Base-by-base conservation (phyloP, 2,113 vertebrate species). In the Cisticola juncidis region DNA sequence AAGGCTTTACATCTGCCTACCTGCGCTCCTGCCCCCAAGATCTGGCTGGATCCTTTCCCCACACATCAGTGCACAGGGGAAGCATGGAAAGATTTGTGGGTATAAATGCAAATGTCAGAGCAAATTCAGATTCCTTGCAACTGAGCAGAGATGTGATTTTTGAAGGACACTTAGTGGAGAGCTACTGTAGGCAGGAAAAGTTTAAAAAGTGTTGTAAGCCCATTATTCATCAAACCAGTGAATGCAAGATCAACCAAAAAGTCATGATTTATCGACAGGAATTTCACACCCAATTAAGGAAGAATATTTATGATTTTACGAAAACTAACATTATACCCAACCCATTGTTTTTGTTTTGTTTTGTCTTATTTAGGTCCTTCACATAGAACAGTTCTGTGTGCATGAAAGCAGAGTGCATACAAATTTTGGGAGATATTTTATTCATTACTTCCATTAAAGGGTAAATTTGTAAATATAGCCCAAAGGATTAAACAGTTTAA, bases 1-100 rank as follows among this genome's bases (percentile, higher is more conserved):
- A 86, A 78, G 14, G 40, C 11, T 89, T 71, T 42, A n/a, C 10
- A 44, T 11, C 9, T 0, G 0, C 35, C 47, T 14, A 28, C 12
- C 3, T 1, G 0, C 0, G 0, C 15, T 69, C 40, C 62, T 38
- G 47, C 3, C 42, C 31, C 5, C 0, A 4, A 47, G 16, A 21
- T 54, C 21, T 0, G 9, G 14, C 11, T 1, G 1, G 58, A 72
- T 65, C 68, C 40, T 78, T 45, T 8, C 42, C 51, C 48, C n/a
- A 22, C 5, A 13, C 18, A 14, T 3, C 0, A 0, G 10, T 5
- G 5, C 25, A 50, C 9, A 20, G 23, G 20, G 31, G 8, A 31
- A 12, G 3, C 35, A 14, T 3, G 29, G 36, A 62, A 83, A 86
- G 33, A 60, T 81, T 48, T 51, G 29, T 66, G 48, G 86, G 26